These are phyloP conservation scores for Cancer borealis DNA, from an alignment of 2,888 invertebrate species.

Conservation along the genomic window DNA sequence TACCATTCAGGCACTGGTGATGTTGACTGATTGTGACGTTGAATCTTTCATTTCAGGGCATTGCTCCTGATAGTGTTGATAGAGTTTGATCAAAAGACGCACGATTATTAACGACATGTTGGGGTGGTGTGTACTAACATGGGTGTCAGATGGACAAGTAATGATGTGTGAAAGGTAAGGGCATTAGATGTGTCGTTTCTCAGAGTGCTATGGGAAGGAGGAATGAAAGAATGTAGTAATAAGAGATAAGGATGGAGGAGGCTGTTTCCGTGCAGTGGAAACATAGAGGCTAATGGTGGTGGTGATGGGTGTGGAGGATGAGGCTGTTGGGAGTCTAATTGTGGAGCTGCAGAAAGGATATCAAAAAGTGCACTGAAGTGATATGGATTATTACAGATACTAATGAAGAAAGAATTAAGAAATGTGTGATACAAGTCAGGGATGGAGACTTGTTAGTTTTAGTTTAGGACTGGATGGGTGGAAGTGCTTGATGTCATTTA, in stretches of 20 bases:
- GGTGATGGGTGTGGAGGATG: neutral
- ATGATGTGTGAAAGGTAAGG: neutral
- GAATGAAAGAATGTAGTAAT: neutral
- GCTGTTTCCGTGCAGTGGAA: too few relatives aligned
- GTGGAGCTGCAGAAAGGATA: neutral
- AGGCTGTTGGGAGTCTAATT: neutral
- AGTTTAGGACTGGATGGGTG: neutral
- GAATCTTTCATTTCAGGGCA: neutral
- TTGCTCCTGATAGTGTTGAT: neutral
- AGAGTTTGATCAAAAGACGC: neutral
- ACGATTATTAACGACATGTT: neutral
- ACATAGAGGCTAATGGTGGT: too few relatives aligned
- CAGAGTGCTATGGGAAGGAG: neutral
- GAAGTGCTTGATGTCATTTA: neutral
- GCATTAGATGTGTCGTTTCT: too few relatives aligned
- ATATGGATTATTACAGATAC: neutral
- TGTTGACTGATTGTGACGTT: neutral
- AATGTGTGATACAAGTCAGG: neutral
- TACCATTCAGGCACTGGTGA: neutral
- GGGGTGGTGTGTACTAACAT: too few relatives aligned
- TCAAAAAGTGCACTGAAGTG: neutral
- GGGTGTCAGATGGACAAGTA: neutral
- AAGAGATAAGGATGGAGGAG: neutral
- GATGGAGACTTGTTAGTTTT: neutral
- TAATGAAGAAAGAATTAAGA: neutral